Evolutionary conservation across 1,140 invertebrate species (phyloP).

Genomic region (Streblospio benedicti): DNA sequence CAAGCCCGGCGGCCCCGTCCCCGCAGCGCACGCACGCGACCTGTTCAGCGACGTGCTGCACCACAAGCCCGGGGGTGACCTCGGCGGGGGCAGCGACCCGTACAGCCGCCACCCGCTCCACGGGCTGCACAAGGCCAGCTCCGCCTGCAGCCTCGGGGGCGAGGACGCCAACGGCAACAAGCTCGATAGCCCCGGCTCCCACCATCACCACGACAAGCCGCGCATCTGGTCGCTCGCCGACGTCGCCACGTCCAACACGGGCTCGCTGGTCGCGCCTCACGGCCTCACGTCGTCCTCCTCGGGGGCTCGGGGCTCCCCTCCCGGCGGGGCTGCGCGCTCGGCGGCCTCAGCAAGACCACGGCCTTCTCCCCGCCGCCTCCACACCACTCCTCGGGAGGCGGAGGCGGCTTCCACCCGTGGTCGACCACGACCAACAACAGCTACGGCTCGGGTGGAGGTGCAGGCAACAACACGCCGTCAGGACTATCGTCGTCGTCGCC

Average conservation of each 20-base stretch:
- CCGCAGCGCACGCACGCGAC: neutral
- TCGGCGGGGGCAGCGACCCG: neutral
- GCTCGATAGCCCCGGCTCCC: neutral
- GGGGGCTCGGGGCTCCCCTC: neutral
- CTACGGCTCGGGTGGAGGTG: too few species aligned
- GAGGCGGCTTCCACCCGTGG: too few species aligned
- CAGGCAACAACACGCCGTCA: too few species aligned
- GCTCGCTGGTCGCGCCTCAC: conserved; percentile 53
- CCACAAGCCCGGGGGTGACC: neutral
- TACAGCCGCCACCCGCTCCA: neutral
- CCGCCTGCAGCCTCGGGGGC: neutral
- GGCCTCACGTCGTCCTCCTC: neutral
- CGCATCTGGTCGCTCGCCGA: conserved; percentile 96
- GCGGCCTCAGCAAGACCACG: neutral
- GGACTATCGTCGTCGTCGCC: too few species aligned
- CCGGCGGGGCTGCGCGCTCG: neutral
- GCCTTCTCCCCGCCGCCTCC: too few species aligned
- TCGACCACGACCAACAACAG: too few species aligned
- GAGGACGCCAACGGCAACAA: neutral
- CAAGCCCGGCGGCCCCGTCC: neutral
- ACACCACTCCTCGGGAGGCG: too few species aligned
- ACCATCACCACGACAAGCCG: conserved; percentile 60
- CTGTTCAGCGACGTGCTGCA: neutral
- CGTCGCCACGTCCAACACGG: conserved; percentile 90
- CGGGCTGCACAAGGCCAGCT: neutral